Evolutionary conservation across 2,888 invertebrate genomes (phyloP).

Genomic region (Myathropa florea): DNA sequence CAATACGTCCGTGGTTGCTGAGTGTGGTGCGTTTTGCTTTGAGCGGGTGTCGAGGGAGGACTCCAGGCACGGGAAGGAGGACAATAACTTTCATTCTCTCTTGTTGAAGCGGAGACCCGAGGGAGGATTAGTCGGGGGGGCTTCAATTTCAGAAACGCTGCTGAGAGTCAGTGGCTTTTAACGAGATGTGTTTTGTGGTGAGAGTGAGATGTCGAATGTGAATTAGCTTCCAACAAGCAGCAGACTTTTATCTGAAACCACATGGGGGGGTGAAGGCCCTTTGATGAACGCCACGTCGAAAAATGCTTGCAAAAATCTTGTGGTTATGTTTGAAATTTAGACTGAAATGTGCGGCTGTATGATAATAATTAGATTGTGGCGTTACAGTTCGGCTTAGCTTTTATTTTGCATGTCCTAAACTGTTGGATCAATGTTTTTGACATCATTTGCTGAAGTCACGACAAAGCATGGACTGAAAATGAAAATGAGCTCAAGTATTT

Average conservation of each 20-base stretch:
- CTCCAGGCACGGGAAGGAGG: background rate
- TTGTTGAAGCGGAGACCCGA: background rate
- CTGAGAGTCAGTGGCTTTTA: background rate
- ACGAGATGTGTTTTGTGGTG: background rate
- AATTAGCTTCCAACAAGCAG: background rate
- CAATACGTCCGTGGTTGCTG: background rate
- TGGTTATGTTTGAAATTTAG: too few relatives aligned
- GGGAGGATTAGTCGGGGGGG: background rate
- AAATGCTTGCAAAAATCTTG: too few relatives aligned
- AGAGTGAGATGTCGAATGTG: background rate
- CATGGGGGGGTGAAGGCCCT: background rate
- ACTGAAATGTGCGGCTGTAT: too few relatives aligned
- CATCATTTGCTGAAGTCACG: too few relatives aligned
- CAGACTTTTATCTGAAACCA: background rate
- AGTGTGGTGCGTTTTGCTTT: background rate
- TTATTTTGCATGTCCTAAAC: too few relatives aligned
- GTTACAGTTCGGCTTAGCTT: too few relatives aligned
- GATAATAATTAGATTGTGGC: too few relatives aligned
- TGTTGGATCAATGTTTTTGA: too few relatives aligned
- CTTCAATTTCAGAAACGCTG: background rate
- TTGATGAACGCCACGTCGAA: background rate
- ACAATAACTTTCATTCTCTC: background rate
- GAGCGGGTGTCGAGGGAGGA: background rate
- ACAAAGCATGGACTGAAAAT: too few relatives aligned
- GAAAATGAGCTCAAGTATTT: too few relatives aligned